Base-by-base conservation (phyloP, 1,140 invertebrate species). In the Drosophila lowei region DNA sequence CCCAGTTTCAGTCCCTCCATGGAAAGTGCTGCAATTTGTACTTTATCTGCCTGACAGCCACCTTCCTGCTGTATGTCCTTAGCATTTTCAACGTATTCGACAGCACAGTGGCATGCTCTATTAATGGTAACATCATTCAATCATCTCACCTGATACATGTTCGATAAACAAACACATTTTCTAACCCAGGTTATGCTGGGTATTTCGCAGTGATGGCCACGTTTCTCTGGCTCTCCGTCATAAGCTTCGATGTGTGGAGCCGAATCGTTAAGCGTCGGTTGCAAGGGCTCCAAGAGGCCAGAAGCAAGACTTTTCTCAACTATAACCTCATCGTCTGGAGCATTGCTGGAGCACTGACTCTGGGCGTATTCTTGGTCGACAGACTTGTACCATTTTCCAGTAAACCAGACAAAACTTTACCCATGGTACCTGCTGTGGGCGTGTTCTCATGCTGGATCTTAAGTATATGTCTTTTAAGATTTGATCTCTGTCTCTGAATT, bases 171-270 rank as follows among this genome's bases (percentile, higher is more conserved):
- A 13, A 5, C 34, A 38, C 11, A 13, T 11, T 38, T 59, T 48
- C 2, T 21, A 11, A 2, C 1, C 25, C 67, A 80, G 95, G 94
- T 2, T 93, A 95, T 65, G 92, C 93, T 68, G 92, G 95, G 15
- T 96, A 96, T 90, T 95, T 94, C 90, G 93, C 93, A 50, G 94
- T 95, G 80, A 92, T 96, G 70, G 92, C 94, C 2, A 94, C 94
- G 58, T 96, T 96, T 88, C 94, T 94, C 59, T 97, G 95, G 95
- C 94, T 96, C 70, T 94, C 94, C 76, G 93, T 95, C 6, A 95
- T 96, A 92, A 94, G 95, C 64, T 94, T 95, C 72, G 95, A 96
- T 83, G 93, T 96, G 46, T 96, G 94, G 93, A 93, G 93, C 76
- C 95, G 95, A 53, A 94, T 59, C 13, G 13, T 21, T 0, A 11